Evolutionary conservation across 2,797 vertebrate species (phyloP), one percentile per base, ranked within the genome.

Genomic region (Pipistrellus pipistrellus): DNA sequence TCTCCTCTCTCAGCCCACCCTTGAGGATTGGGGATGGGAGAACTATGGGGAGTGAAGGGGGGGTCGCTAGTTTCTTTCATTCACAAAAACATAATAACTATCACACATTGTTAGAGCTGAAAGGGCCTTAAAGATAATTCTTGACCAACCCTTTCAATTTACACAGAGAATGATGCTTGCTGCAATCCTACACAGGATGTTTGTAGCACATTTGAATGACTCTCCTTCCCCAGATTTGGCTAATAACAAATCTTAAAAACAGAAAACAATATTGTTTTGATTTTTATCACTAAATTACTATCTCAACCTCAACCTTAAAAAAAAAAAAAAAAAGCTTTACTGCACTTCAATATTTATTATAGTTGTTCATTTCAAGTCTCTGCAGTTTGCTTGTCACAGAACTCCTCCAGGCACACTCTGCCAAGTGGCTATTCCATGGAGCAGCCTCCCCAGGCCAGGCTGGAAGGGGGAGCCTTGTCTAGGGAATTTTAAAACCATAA

Each of bases 181-280:
- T 75, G 30, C 20, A 57, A 23, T 73, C 55, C 48, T 41, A 32
- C 41, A 62, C 6, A 6, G 46, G 6, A 9, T 8, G 25, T 75
- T 92, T 76, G 44, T 59, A 51, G 72, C 41, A 51, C 32, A 73
- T 72, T 82, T 59, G 66, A 69, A 44, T 68, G 25, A 78, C 25
- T 81, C 55, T 44, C 82, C 69, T 72, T 44, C 73, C 64, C 75
- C 71, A 86, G 77, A 48, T 6, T 64, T 66, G 32, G 38, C 48
- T 85, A 53, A 62, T 77, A 82, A 90, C 68, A 95, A 93, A 68
- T 62, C 55, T 90, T 85, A 78, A 89, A 69, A 85, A 32, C 14
- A 62, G 71, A 83, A 78, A 81, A 75, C 30, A 78, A 77, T 44
- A 76, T 27, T 68, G 8, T 89, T 77, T 83, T 21, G 14, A 89